A percentile compares a stretch with the other conserved stretches of the same genome.
These are phyloP conservation scores for Castor canadensis DNA, from an alignment of 2,113 vertebrate species.

Conservation along the genomic window DNA sequence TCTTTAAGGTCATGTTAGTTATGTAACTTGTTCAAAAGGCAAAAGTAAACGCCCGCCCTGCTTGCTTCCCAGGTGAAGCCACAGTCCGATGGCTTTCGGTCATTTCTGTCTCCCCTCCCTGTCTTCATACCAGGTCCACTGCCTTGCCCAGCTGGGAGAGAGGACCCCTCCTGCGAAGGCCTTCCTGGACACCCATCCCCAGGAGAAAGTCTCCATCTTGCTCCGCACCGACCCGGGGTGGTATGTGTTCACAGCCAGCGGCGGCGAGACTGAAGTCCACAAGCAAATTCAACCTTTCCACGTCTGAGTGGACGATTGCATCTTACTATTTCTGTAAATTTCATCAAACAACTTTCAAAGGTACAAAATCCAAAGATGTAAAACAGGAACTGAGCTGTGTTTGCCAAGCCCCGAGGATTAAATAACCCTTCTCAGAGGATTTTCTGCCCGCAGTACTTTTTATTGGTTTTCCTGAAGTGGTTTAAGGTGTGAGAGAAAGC, in stretches of 20 bases:
- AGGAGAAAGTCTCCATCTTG: not conserved
- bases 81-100: rapidly evolving
- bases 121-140: not conserved
- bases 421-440: not conserved
- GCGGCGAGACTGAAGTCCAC: not conserved
- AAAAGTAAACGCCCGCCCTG: not conserved
- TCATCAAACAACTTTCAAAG: not conserved
- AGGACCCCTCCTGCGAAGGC: not conserved
- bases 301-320: not conserved
- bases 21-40: not conserved
- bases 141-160: not conserved
- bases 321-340: constrained; percentile 26
- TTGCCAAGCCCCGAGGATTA: not conserved
- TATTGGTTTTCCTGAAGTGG: constrained; percentile 14
- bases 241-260: too few species aligned
- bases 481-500: constrained; percentile 7
- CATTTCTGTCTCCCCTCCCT: not conserved
- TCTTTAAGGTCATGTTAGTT: too few species aligned
- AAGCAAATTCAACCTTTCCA: constrained; percentile 37
- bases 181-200: rapidly evolving
- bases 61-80: not conserved
- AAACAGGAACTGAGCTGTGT: not conserved
- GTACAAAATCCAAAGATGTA: not conserved
- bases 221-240: too few species aligned
- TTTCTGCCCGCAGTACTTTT: not conserved